A percentile compares a stretch with the other conserved stretches of the same genome.
Conservation (phyloP, 2,113 vertebrate genomes). For the Rattus rattus region DNA sequence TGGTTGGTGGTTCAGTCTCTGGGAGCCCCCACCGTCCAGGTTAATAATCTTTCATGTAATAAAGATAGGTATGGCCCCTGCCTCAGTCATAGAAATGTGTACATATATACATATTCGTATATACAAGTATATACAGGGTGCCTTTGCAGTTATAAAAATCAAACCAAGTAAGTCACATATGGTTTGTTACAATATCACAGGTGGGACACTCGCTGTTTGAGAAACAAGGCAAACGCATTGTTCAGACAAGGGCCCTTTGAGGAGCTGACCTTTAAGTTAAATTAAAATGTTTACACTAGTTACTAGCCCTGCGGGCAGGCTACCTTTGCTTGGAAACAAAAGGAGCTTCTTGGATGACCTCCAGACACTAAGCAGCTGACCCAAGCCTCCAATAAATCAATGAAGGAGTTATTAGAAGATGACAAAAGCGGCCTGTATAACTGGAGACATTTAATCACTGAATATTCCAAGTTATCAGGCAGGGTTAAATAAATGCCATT, state of each 20-base stretch:
- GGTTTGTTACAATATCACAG: not conserved
- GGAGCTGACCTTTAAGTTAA: conserved; percentile 44
- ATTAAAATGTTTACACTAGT: conserved; percentile 21
- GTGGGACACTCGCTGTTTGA: not conserved
- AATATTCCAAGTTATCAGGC: conserved; percentile 38
- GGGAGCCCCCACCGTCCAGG: no score
- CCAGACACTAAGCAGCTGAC: conserved; percentile 18
- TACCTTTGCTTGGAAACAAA: conserved; percentile 18
- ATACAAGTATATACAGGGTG: not conserved
- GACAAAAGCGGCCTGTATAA: conserved; percentile 36
- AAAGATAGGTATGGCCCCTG: not conserved
- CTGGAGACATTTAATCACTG: conserved; percentile 34
- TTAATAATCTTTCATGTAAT: not conserved
- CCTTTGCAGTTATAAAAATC: not conserved
- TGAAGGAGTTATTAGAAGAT: not conserved
- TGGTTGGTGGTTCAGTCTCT: no score
- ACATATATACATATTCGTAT: not conserved
- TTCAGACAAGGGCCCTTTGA: conserved; percentile 3
- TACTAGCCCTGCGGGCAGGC: not conserved
- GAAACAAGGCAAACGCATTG: not conserved
- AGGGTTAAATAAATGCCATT: conserved; percentile 50
- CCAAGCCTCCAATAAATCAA: conserved; percentile 34
- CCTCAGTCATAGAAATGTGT: not conserved
- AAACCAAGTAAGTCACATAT: not conserved
- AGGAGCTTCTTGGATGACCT: not conserved